Evolutionary conservation across 1,140 invertebrate species (phyloP).

Genomic region (Oryzaephilus surinamensis): DNA sequence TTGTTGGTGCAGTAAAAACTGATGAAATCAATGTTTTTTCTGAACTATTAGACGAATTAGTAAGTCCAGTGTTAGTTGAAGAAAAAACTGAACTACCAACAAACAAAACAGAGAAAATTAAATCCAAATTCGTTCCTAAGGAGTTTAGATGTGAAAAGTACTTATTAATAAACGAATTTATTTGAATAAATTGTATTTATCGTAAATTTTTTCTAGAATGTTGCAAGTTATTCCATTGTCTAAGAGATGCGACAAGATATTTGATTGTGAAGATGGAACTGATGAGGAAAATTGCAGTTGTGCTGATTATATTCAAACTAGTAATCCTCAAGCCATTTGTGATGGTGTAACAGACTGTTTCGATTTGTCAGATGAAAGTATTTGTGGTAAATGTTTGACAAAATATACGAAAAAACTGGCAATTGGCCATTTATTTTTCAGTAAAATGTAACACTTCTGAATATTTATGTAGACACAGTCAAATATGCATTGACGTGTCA

Average conservation of each 20-base stretch:
- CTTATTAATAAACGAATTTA: constrained; percentile 10
- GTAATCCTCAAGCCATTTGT: constrained; percentile 50
- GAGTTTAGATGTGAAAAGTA: constrained; percentile 37
- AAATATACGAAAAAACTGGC: not conserved
- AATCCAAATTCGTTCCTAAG: constrained; percentile 23
- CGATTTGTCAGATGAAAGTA: constrained; percentile 53
- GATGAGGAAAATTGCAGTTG: constrained; percentile 70
- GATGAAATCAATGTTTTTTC: too few species aligned
- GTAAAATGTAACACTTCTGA: constrained; percentile 43
- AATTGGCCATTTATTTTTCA: too few species aligned
- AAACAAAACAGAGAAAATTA: not conserved
- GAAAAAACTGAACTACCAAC: not conserved
- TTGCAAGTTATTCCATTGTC: constrained; percentile 47
- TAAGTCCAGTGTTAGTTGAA: not conserved
- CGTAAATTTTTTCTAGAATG: constrained; percentile 26
- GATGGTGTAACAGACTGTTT: constrained; percentile 68
- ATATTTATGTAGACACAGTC: constrained; percentile 46
- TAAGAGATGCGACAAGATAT: constrained; percentile 54
- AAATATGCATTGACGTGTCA: constrained; percentile 44
- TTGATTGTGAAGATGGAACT: constrained; percentile 71
- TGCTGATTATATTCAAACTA: constrained; percentile 49
- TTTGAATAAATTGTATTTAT: not conserved
- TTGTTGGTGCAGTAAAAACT: too few species aligned
- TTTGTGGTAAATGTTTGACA: constrained; percentile 28
- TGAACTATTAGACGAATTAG: too few species aligned